phyloP scores from a whole-genome alignment of 2,113 vertebrate species.

The Macquaria ambigua region DNA sequence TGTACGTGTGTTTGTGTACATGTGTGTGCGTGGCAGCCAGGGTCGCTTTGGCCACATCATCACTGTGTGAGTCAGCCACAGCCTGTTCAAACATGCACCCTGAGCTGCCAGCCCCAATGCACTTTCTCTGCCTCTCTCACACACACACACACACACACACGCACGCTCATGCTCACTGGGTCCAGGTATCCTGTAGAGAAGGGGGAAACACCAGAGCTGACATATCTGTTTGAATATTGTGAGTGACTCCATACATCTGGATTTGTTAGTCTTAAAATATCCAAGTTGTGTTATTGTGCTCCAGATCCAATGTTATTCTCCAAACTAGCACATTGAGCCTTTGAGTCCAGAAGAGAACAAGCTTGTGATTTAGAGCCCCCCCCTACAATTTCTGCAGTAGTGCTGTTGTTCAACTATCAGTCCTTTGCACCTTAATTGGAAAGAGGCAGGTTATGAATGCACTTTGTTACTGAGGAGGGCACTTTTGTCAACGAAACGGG shows the following conservation, averaged over 20 bases:
- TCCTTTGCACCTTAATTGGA: slow-evolving; percentile 82
- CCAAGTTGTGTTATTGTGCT: slow-evolving; percentile 27
- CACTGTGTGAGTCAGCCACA: slow-evolving; percentile 80
- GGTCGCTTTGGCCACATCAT: slow-evolving; percentile 83
- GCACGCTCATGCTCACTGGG: slow-evolving; percentile 23
- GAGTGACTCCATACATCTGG: slow-evolving; percentile 49
- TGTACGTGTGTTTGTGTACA: slow-evolving; percentile 51
- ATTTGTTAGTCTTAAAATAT: slow-evolving; percentile 56
- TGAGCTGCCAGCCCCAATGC: slow-evolving; percentile 76
- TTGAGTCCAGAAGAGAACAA: slow-evolving; percentile 44
- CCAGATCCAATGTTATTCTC: slow-evolving; percentile 40
- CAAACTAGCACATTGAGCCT: slow-evolving; percentile 46
- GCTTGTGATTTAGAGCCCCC: slow-evolving; percentile 33
- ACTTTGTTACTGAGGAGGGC: slow-evolving; percentile 86
- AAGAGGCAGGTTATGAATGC: slow-evolving; percentile 81
- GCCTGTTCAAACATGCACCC: slow-evolving; percentile 83
- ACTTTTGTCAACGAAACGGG: slow-evolving; percentile 87
- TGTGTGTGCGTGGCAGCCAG: slow-evolving; percentile 68
- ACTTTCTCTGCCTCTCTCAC: slow-evolving; percentile 64
- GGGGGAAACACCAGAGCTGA: slow-evolving; percentile 46
- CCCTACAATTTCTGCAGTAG: slow-evolving; percentile 42
- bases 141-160: slow-evolving; percentile 6
- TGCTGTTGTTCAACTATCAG: slow-evolving; percentile 63
- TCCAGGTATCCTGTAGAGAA: slow-evolving; percentile 68
- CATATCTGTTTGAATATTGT: slow-evolving; percentile 36